A percentile compares a stretch with the other conserved stretches of the same genome.
These are phyloP conservation scores for Microplitis demolitor DNA, from an alignment of 1,140 invertebrate genomes.

Conservation along the genomic window DNA sequence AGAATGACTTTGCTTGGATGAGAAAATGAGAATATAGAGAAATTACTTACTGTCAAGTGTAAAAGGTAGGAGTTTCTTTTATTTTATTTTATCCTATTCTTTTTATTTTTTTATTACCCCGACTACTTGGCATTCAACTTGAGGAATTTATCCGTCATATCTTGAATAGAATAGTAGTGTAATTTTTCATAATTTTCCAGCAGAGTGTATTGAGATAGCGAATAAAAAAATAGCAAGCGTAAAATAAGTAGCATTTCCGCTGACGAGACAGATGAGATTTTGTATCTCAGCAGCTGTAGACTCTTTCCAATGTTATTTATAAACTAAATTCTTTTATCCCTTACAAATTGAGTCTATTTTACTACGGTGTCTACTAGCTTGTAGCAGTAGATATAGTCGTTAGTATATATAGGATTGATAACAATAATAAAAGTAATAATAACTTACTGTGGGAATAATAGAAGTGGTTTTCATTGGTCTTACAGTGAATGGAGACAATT, in stretches of 20 bases:
- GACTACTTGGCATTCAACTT: constrained; percentile 2
- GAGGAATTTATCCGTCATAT: neutral
- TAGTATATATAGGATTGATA: neutral
- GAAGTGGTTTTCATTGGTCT: neutral
- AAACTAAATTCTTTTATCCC: neutral
- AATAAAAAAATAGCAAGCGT: too few relatives aligned
- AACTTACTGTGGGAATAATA: too few relatives aligned
- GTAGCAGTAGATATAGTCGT: neutral
- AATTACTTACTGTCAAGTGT: constrained; percentile 27
- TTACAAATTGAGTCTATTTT: too few relatives aligned
- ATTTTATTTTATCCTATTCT: neutral
- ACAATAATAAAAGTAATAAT: too few relatives aligned
- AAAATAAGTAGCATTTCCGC: too few relatives aligned
- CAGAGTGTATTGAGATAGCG: neutral
- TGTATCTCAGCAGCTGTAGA: neutral
- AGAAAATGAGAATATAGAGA: constrained; percentile 18
- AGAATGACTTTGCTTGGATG: constrained; percentile 17
- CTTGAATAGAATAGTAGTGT: neutral
- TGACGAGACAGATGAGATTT: too few relatives aligned
- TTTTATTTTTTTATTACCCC: neutral
- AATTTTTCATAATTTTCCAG: neutral
- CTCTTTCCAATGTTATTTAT: neutral
- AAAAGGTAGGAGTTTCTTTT: neutral
- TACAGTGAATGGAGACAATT: neutral
- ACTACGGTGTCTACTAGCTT: too few relatives aligned